Evolutionary conservation across 1,140 invertebrate species (phyloP), one percentile per base, ranked within the genome.

Genomic region (Aphelinus atriplicis): DNA sequence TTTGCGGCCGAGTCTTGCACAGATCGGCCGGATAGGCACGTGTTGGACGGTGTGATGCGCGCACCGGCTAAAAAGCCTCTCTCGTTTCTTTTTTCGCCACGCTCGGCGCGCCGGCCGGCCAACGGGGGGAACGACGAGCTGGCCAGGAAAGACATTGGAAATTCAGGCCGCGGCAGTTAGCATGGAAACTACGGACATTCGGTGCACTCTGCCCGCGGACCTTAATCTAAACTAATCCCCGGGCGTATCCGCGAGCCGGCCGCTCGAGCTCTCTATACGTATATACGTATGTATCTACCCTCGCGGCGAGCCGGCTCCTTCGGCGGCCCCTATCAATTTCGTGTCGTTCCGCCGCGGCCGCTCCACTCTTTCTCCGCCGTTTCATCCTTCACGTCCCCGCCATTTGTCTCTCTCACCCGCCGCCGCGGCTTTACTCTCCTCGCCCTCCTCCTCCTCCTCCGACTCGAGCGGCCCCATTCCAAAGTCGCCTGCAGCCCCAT

Each of bases 221-320:
- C 61, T 75, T 75, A 75, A 75, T 75, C 73, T 69, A 65, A 69
- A 70, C 73, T 75, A 70, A 75, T 75, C 66, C 73, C 9, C 60
- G 51, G 26, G 26, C 57, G 60, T 69, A 69, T 74, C 67, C 61
- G 63, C 55, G 45, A 26, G 26, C 26, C 26, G 26, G 26, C 0
- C 46, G 60, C 67, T 70, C 53, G 62, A 65, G 67, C 45, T 75
- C 51, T 70, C 48, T 75, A 67, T 70, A 26, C 26, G 26, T 26
- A 26, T 26, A 26, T 26, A 64, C 48, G 53, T 66, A 50, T 69
- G 10, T 47, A 47, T 3, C 9, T 43, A 10, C 58, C 53, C 50
- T 26, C 26, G 26, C 26, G 26, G 26, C 26, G 26, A 58, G 10
- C n/a, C 45, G 3, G 26, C 50, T 46, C 5, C 45, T 7, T 7